A percentile compares a stretch with the other conserved stretches of the same genome.
Conservation (phyloP, 2,888 invertebrate species). For the Allophyes oxyacanthae region DNA sequence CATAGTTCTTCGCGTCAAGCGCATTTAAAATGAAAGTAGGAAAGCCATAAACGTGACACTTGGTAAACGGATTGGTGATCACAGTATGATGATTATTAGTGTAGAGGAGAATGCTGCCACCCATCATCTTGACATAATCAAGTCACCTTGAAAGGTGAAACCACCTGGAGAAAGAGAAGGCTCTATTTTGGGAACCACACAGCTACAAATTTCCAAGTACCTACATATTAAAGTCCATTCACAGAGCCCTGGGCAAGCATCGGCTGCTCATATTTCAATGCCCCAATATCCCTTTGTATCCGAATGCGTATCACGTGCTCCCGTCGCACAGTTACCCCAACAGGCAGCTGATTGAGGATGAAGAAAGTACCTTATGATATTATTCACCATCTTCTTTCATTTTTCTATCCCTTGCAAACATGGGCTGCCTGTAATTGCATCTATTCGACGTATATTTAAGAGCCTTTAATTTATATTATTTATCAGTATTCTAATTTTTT, state of each 20-base stretch:
- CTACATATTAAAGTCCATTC: constrained; percentile 8
- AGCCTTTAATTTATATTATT: too few species aligned
- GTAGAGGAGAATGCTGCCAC: too few species aligned
- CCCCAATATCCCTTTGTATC: constrained; percentile 46
- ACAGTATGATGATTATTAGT: too few species aligned
- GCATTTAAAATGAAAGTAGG: too few species aligned
- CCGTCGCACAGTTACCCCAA: constrained; percentile 60
- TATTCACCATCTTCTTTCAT: constrained; percentile 40
- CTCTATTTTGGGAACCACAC: too few species aligned
- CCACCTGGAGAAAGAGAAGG: too few species aligned
- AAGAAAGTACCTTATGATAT: constrained; percentile 55
- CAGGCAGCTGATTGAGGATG: constrained; percentile 66
- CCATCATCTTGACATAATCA: too few species aligned
- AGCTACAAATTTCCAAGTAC: neutral
- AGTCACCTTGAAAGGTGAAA: too few species aligned
- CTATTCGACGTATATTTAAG: neutral
- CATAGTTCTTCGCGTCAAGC: too few species aligned
- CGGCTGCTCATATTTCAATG: constrained; percentile 52
- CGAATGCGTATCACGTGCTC: constrained; percentile 66
- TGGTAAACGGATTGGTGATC: too few species aligned
- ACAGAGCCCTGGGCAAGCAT: constrained; percentile 15
- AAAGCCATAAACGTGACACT: too few species aligned
- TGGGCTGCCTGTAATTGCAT: neutral
- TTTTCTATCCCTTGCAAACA: constrained; percentile 34
- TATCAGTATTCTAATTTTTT: too few species aligned